A percentile compares a stretch with the other conserved stretches of the same genome.
phyloP scores from a whole-genome alignment of 2,113 vertebrate species.

The Muscicapa adusta region DNA sequence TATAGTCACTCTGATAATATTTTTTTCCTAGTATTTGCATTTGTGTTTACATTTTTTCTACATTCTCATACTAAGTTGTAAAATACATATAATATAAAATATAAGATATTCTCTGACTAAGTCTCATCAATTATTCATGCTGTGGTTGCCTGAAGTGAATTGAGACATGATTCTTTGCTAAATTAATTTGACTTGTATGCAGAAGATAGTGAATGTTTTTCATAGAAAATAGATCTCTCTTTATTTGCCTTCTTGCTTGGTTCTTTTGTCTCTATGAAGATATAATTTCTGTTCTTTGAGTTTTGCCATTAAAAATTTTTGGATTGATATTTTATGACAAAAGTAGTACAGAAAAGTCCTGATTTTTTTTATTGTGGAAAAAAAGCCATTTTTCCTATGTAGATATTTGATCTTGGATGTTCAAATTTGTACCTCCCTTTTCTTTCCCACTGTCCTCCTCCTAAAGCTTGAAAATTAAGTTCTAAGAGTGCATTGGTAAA shows the following conservation, averaged over 20 bases:
- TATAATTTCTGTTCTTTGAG: background rate
- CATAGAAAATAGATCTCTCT: background rate
- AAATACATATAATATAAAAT: background rate
- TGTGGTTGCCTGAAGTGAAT: background rate
- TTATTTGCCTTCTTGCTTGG: background rate
- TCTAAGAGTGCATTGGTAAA: background rate
- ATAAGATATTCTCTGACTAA: background rate
- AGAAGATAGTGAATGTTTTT: background rate
- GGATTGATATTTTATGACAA: background rate
- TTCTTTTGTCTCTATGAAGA: background rate
- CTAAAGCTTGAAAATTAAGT: background rate
- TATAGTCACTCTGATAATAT: background rate
- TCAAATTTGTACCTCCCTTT: background rate
- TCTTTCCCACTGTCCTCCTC: background rate
- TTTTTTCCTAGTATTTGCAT: background rate
- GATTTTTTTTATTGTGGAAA: background rate
- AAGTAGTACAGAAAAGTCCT: slow-evolving; percentile 1
- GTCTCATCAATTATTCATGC: background rate
- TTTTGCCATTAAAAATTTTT: slow-evolving; percentile 3
- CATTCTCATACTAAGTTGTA: background rate
- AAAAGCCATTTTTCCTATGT: background rate
- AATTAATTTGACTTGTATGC: background rate
- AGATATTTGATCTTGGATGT: background rate
- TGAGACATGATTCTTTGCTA: background rate
- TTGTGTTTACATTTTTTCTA: background rate